A percentile compares a stretch with the other conserved stretches of the same genome.
These are phyloP conservation scores for Alethe diademata DNA, from an alignment of 2,113 vertebrate species.

Conservation along the genomic window DNA sequence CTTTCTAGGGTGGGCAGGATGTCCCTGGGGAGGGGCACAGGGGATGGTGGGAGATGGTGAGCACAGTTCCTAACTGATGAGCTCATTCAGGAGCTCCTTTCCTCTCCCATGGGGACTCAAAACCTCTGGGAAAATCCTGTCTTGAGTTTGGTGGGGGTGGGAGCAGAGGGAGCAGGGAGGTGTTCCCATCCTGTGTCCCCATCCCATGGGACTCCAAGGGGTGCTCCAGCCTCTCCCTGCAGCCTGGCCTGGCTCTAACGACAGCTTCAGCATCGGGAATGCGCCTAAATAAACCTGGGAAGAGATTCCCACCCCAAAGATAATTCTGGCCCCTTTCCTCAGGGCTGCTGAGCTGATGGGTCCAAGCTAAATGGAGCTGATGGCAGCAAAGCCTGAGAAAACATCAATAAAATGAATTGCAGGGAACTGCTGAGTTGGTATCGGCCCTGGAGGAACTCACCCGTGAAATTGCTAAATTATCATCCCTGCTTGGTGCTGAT, in stretches of 20 bases:
- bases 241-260: background rate
- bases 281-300: background rate
- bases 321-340: background rate
- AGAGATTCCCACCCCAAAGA: background rate
- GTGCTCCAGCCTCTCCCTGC: background rate
- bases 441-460: background rate
- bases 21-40: background rate
- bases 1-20: background rate
- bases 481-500: background rate
- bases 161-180: background rate
- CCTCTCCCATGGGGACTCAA: background rate
- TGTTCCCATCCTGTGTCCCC: background rate
- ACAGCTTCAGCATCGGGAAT: background rate
- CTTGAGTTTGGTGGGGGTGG: background rate
- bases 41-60: accelerated
- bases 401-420: background rate
- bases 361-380: background rate
- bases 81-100: background rate
- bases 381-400: background rate
- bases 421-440: background rate
- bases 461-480: background rate
- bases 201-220: background rate
- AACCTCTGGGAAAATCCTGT: background rate
- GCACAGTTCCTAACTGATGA: background rate
- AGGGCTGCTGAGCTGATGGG: background rate